These are phyloP conservation scores for Actinemys pallida DNA, from an alignment of 2,113 vertebrate genomes.

Conservation along the genomic window DNA sequence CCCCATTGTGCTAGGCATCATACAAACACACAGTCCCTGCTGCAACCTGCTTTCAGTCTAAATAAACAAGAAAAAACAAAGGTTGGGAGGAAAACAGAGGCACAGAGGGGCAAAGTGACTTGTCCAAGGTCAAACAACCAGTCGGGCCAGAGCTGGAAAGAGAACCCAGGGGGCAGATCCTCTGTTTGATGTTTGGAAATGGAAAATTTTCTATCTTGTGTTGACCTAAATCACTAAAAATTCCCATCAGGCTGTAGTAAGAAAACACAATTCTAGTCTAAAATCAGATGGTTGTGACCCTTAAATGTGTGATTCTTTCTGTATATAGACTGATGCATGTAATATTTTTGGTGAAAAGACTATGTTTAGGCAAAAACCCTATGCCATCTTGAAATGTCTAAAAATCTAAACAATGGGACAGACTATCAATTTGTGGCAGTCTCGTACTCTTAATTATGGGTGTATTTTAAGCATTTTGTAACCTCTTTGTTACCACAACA, in stretches of 20 bases:
- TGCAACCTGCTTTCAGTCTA: background rate
- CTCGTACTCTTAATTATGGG: background rate
- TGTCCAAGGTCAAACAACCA: background rate
- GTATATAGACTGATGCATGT: background rate
- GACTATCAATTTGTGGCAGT: background rate
- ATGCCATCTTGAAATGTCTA: background rate
- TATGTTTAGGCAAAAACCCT: background rate
- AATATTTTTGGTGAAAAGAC: background rate
- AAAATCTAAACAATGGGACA: background rate
- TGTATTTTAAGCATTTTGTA: constrained; percentile 1
- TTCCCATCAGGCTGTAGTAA: background rate
- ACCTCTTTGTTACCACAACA: background rate
- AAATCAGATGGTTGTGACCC: background rate
- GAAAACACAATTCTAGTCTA: background rate
- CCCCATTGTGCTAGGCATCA: background rate
- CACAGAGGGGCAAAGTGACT: background rate
- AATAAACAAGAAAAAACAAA: background rate
- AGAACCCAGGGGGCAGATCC: background rate
- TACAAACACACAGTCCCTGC: background rate
- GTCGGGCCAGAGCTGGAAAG: background rate
- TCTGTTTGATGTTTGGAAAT: background rate
- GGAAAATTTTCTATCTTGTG: background rate
- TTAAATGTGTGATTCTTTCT: background rate
- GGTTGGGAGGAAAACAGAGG: background rate
- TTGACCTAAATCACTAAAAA: background rate